Evolutionary conservation across 2,797 vertebrate species (phyloP), one percentile per base, ranked within the genome.

Genomic region (Amniataba percoides): DNA sequence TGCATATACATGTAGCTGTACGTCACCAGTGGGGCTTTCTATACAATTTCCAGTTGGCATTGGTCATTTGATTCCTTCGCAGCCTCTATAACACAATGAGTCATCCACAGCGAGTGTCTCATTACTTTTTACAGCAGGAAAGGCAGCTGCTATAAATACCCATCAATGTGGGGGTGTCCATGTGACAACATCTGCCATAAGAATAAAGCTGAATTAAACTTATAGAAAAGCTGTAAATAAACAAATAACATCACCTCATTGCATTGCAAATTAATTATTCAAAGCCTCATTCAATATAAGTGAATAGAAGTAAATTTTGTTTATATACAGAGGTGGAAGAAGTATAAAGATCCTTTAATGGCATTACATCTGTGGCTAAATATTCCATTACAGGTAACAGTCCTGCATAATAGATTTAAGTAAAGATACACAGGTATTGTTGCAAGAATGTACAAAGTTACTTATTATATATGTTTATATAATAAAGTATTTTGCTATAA

Each of bases 121-220:
- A 56, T 83, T 81, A 78, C 65, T 56, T 81, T 81, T 75, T 57
- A 69, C 66, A 74, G 80, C 36, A 23, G 78, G 71, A 60, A 31
- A 45, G 36, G 61, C 71, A 66, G 73, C 83, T 62, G 68, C 74
- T 78, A 83, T 78, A 84, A 89, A 89, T 81, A 84, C 45, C 13
- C 53, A 58, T 77, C 71, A 74, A 19, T 67, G 60, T 82, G 53
- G 11, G 25, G 51, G 45, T 42, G 48, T 77, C 75, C 48, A 31
- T 66, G 60, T 21, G 43, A 42, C 19, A 40, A 66, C 73, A 65
- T 65, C 62, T 69, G 23, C 53, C 42, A 51, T 39, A 2, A 31
- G 5, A 16, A 46, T 61, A 19, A 46, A 51, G 10, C 31, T n/a
- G 19, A 31, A 27, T 36, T 18, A 10, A 25, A 48, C 16, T 12